Evolutionary conservation across 2,113 vertebrate species (phyloP), one percentile per base, ranked within the genome.

Genomic region (Prunella fulvescens): DNA sequence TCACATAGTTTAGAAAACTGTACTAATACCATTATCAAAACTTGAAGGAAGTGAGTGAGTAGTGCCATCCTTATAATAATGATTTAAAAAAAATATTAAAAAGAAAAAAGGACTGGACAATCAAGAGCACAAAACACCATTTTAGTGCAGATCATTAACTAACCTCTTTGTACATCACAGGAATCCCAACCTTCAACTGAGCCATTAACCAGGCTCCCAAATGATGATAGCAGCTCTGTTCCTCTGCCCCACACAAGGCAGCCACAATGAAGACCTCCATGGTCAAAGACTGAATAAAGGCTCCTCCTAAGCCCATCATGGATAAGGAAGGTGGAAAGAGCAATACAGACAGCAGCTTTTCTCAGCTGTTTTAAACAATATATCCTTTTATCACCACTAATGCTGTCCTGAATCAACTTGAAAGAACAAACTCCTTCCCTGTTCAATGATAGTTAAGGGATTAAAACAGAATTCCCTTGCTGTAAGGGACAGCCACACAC

Each of bases 331-430:
- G 39, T 51, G 29, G 48, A 82, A 92, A 88, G 47, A 92, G 44
- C 29, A 89, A 86, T 14, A 67, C 3, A 77, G 40, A 72, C 18
- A 71, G n/a, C 28, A 90, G 77, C 20, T 95, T 79, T 78, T 33
- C 72, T 76, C 76, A 93, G 69, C 67, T 35, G 11, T 86, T 96
- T 91, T 65, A 86, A 96, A 92, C 77, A 88, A 80, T 29, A 40
- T 33, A 74, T 54, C 35, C 61, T 93, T 96, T 96, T 83, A 95
- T 86, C 88, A 93, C 60, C 54, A 42, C 24, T 93, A 70, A 35
- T 33, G 24, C 39, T 84, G 92, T 74, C 66, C 74, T 94, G 82
- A 42, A 86, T 47, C 83, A 92, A 77, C 89, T 76, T 93, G 66
- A 96, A 97, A 93, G 85, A 92, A 91, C 15, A 72, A 85, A 33